These are phyloP conservation scores for Dorcus hopei DNA, from an alignment of 2,888 invertebrate genomes.

Conservation along the genomic window DNA sequence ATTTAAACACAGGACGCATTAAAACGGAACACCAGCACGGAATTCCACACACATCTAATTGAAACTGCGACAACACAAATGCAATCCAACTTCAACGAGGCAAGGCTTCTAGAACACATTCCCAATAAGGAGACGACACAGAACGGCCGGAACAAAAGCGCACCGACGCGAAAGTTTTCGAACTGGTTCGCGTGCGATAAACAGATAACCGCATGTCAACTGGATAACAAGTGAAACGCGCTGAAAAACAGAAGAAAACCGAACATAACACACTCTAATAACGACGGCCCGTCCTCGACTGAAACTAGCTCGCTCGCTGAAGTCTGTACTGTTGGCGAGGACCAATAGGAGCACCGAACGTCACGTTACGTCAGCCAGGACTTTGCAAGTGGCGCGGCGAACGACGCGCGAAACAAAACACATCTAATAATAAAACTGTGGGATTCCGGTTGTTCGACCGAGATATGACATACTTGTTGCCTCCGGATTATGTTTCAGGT, in stretches of 20 bases:
- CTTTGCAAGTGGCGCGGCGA: constrained; percentile 35
- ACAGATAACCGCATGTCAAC: not conserved
- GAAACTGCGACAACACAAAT: too few species aligned
- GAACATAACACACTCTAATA: constrained; percentile 5
- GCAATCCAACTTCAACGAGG: too few species aligned
- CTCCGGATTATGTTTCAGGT: not conserved
- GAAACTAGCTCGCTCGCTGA: constrained; percentile 4
- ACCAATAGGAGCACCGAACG: constrained; percentile 37
- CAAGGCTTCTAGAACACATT: too few species aligned
- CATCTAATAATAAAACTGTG: constrained; percentile 17
- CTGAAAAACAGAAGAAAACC: constrained; percentile 1
- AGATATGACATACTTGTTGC: not conserved
- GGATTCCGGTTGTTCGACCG: constrained; percentile 7
- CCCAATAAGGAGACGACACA: too few species aligned
- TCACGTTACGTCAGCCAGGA: constrained; percentile 35
- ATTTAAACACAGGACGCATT: too few species aligned
- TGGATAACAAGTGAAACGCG: too few species aligned
- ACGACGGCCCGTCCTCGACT: constrained; percentile 16
- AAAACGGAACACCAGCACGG: too few species aligned
- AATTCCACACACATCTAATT: too few species aligned
- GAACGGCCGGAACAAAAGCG: too few species aligned
- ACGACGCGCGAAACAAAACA: constrained; percentile 9
- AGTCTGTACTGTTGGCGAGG: constrained; percentile 8
- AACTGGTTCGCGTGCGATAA: constrained; percentile 1
- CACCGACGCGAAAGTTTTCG: not conserved